phyloP scores from a whole-genome alignment of 2,113 vertebrate species.

The Bothrops jararaca region DNA sequence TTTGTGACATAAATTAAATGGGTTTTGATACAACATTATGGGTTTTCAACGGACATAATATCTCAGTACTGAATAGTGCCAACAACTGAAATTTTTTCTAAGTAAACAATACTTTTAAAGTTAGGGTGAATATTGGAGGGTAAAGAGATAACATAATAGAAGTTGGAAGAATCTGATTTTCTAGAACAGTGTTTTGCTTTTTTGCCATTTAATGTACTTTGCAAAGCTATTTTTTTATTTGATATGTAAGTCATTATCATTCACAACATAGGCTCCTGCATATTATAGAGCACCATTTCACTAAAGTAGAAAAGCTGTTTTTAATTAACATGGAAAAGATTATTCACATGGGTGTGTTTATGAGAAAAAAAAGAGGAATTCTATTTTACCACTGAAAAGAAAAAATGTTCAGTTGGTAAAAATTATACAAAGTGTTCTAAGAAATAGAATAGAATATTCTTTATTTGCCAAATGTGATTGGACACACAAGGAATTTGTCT shows the following conservation, averaged over 20 bases:
- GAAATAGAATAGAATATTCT: constrained; percentile 3
- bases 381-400: fast-evolving
- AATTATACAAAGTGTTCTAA: constrained; percentile 11
- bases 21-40: not conserved
- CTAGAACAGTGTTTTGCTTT: not conserved
- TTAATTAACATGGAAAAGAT: not conserved
- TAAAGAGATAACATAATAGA: not conserved
- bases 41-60: not conserved
- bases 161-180: not conserved
- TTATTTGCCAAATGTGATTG: not conserved
- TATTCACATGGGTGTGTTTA: not conserved
- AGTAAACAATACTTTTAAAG: not conserved
- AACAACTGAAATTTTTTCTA: not conserved
- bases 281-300: not conserved
- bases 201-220: not conserved
- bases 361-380: not conserved
- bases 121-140: not conserved
- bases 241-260: not conserved
- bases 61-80: not conserved
- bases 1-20: not conserved
- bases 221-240: not conserved
- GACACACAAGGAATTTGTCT: not conserved
- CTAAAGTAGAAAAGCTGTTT: not conserved
- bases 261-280: not conserved
- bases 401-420: not conserved